Percentiles rank a stretch among this genome's conserved stretches.
These are phyloP conservation scores for Callyntrura guangdongensis DNA, from an alignment of 2,888 invertebrate genomes.

Conservation along the genomic window DNA sequence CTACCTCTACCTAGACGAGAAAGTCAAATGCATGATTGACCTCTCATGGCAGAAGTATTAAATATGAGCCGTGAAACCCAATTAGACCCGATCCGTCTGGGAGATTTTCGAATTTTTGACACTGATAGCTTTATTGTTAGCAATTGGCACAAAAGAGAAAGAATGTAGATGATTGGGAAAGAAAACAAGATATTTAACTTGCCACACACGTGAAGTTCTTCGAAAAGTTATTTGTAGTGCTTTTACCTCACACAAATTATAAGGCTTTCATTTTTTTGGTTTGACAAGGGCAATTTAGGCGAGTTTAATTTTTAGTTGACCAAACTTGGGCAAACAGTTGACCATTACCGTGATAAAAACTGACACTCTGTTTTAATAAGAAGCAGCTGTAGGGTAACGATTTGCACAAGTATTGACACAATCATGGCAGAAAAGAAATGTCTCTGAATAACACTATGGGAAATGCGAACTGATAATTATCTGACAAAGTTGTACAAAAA, in stretches of 20 bases:
- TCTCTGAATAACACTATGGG: neutral
- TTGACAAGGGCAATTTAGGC: neutral
- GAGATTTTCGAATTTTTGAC: slow-evolving; percentile 72
- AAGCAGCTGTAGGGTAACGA: neutral
- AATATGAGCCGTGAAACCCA: slow-evolving; percentile 67
- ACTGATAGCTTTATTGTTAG: slow-evolving; percentile 61
- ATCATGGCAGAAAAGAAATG: neutral
- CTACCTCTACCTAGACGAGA: neutral
- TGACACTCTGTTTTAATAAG: neutral
- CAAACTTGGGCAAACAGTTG: slow-evolving; percentile 9
- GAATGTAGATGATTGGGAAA: slow-evolving; percentile 20
- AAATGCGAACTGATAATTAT: neutral
- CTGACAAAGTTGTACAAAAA: too few relatives aligned
- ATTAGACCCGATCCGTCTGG: slow-evolving; percentile 59
- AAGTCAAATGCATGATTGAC: neutral
- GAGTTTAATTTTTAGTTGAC: slow-evolving; percentile 2
- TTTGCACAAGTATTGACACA: neutral
- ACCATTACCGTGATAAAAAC: slow-evolving; percentile 3
- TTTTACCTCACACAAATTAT: neutral
- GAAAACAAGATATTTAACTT: neutral
- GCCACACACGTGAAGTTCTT: slow-evolving; percentile 32
- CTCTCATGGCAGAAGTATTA: neutral
- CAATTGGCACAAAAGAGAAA: slow-evolving; percentile 56
- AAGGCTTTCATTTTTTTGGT: neutral
- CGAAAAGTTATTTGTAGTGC: neutral